Base-by-base conservation (phyloP, 2,797 vertebrate genomes). In the Macroramphosus scolopax region DNA sequence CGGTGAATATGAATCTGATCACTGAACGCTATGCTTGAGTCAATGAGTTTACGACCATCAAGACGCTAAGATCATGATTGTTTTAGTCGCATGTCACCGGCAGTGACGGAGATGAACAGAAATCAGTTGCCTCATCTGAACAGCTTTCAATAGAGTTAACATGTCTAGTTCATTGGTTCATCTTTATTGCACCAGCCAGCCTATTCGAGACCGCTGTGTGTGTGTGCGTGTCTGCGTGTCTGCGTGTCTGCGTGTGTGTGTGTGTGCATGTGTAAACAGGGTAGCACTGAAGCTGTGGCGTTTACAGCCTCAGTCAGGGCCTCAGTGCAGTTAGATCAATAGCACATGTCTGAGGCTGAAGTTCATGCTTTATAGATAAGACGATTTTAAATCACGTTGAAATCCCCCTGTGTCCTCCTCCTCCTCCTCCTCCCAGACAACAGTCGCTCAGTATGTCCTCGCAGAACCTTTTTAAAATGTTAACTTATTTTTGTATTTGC, bases 261-360 rank as follows among this genome's bases (percentile, higher is more conserved):
- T 25, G 13, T 38, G n/a, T 52, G 28, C 41, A 37, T 25, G 20
- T 51, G 17, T 52, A 25, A 57, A 70, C 65, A 65, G 63, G 66
- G 63, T 67, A 57, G 28, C n/a, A 9, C 47, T 45, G 50, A 48
- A 18, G 52, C 44, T 1, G 36, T 42, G 26, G 11, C n/a, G 29
- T 68, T 63, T 43, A 63, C 65, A 43, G 37, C 14, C n/a, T n/a
- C n/a, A n/a, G n/a, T n/a, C n/a, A n/a, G n/a, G 41, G 17, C 44
- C 48, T 53, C 44, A 1, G 50, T 42, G 36, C 45, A 26, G 43
- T 30, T 12, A 17, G 40, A 43, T 68, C 68, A 43, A 46, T 37
- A 53, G 72, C 57, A 46, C 15, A 39, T 30, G 35, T 51, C 11
- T 30, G 13, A 26, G 32, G 34, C 33, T 41, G 22, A 49, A 57